Evolutionary conservation across 2,888 invertebrate species (phyloP).

Genomic region (Mythimna loreyi): DNA sequence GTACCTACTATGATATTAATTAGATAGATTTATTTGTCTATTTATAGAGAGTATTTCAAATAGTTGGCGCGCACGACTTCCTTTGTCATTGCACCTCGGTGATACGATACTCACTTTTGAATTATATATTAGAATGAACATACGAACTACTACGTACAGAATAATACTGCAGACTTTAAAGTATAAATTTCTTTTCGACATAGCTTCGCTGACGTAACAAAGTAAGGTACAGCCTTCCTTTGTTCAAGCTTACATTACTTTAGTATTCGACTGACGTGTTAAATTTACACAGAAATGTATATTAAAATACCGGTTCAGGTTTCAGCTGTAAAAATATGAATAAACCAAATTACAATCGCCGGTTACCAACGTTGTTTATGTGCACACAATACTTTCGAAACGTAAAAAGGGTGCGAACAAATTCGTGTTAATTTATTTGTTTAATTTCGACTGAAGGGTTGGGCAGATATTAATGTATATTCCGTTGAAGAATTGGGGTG

Average conservation of each 20-base stretch:
- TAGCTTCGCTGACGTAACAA: constrained; percentile 46
- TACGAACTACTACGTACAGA: constrained; percentile 1
- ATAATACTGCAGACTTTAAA: constrained; percentile 4
- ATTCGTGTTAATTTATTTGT: constrained; percentile 52
- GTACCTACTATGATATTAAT: constrained; percentile 35
- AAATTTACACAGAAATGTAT: constrained; percentile 24
- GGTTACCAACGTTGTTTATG: constrained; percentile 22
- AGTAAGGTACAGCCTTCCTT: constrained; percentile 20
- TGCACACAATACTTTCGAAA: constrained; percentile 43
- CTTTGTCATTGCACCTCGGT: constrained; percentile 47
- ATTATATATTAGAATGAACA: constrained; percentile 3
- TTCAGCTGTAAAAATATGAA: constrained; percentile 40
- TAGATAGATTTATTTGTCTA: constrained; percentile 39
- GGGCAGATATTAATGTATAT: constrained; percentile 36
- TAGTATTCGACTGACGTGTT: constrained; percentile 17
- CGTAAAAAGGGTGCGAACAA: constrained; percentile 37
- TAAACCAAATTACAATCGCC: constrained; percentile 47
- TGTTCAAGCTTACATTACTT: constrained; percentile 41
- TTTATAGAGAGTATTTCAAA: constrained; percentile 41
- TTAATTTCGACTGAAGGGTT: constrained; percentile 45
- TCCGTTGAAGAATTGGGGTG: constrained; percentile 17
- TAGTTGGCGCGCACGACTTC: constrained; percentile 56
- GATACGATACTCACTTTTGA: constrained; percentile 27
- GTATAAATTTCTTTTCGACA: constrained; percentile 11
- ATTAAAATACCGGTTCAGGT: not conserved